phyloP scores from a whole-genome alignment of 2,113 vertebrate genomes.

The Cariama cristata region DNA sequence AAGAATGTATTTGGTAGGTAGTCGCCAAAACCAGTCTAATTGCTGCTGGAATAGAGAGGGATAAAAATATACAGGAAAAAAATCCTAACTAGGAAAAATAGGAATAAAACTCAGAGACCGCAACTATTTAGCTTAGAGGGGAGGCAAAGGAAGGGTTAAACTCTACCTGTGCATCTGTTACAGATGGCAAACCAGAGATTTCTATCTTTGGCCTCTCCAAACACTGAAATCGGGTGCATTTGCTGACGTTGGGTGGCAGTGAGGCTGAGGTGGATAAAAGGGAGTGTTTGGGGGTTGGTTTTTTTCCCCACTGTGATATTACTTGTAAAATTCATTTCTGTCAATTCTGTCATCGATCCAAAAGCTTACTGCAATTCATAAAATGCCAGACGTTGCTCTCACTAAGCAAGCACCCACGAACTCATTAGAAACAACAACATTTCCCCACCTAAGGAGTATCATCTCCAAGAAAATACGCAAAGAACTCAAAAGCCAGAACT shows the following conservation, averaged over 20 bases:
- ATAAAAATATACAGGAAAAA: background rate
- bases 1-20: background rate
- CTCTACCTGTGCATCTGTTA: background rate
- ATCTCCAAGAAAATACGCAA: background rate
- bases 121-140: background rate
- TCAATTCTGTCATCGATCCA: background rate
- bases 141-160: background rate
- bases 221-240: too few species aligned
- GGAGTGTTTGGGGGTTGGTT: background rate
- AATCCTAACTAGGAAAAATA: rapidly evolving
- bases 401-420: background rate
- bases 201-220: background rate
- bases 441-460: background rate
- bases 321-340: background rate
- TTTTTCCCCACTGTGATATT: rapidly evolving
- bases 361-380: background rate
- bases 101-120: rapidly evolving
- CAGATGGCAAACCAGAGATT: background rate
- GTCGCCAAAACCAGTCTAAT: background rate
- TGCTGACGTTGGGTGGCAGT: background rate
- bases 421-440: background rate
- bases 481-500: background rate
- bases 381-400: rapidly evolving
- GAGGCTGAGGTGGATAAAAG: background rate
- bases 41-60: background rate